A percentile compares a stretch with the other conserved stretches of the same genome.
phyloP scores from a whole-genome alignment of 1,140 invertebrate genomes.

The Micrasema minimum region DNA sequence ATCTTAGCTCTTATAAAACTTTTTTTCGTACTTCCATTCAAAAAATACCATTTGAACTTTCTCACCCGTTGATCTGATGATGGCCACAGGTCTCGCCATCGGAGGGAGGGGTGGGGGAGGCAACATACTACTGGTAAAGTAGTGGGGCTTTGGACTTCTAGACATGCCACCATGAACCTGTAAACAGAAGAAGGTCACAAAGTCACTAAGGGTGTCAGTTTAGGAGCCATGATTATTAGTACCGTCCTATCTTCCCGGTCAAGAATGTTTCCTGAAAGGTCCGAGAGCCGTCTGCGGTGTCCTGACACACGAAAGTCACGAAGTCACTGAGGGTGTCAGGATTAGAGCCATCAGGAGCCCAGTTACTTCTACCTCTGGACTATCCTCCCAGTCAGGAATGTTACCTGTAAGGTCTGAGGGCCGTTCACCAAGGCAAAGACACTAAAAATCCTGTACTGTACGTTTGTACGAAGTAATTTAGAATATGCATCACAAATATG shows the following conservation, averaged over 20 bases:
- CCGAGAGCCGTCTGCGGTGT: conserved; percentile 82
- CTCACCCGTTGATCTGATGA: conserved; percentile 87
- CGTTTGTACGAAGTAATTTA: too few relatives aligned
- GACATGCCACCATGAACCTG: conserved; percentile 62
- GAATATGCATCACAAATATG: too few relatives aligned
- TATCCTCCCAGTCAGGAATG: conserved; percentile 69
- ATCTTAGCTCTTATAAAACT: too few relatives aligned
- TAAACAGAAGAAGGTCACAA: conserved; percentile 10
- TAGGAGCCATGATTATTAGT: too few relatives aligned
- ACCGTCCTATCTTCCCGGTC: too few relatives aligned
- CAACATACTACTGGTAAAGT: conserved; percentile 89
- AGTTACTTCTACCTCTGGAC: conserved; percentile 79
- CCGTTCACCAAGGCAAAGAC: too few relatives aligned
- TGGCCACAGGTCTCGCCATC: conserved; percentile 95
- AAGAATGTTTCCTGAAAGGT: conserved; percentile 75
- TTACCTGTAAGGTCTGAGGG: too few relatives aligned
- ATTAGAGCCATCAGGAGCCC: conserved; percentile 73
- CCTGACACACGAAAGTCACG: conserved; percentile 96
- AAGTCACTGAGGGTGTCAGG: conserved; percentile 95
- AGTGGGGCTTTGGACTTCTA: conserved; percentile 79
- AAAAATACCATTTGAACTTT: not conserved
- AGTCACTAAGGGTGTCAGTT: too few relatives aligned
- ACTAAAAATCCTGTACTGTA: too few relatives aligned
- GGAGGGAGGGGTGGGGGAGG: conserved; percentile 96
- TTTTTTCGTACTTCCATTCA: too few relatives aligned